phyloP scores from a whole-genome alignment of 2,113 vertebrate genomes.

The Pseudorasbora parva region DNA sequence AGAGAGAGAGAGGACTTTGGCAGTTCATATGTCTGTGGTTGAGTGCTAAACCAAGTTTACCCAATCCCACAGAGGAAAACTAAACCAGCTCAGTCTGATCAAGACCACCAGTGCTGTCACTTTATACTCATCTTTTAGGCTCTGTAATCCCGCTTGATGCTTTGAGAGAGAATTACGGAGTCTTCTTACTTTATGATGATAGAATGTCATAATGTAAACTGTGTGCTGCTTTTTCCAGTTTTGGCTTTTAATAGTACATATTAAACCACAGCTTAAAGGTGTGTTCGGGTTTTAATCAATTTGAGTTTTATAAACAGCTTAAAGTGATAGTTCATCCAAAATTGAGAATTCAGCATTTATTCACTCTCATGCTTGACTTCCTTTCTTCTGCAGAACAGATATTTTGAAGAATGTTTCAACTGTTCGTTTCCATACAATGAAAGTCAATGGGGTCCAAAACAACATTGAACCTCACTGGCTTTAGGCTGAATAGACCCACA shows the following conservation, averaged over 20 bases:
- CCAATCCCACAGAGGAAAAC: constrained; percentile 10
- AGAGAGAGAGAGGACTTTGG: constrained; percentile 22
- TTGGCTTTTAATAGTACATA: not conserved
- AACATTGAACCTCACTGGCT: not conserved
- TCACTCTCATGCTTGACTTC: not conserved
- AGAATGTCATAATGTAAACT: not conserved
- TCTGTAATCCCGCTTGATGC: too few relatives aligned
- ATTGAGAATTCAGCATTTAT: not conserved
- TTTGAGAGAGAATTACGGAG: not conserved
- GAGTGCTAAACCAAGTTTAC: constrained; percentile 27
- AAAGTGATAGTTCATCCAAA: not conserved
- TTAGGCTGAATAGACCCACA: not conserved
- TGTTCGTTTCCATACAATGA: too few relatives aligned
- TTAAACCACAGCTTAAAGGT: not conserved
- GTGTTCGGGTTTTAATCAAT: not conserved
- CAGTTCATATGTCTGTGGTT: constrained; percentile 21
- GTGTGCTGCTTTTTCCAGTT: not conserved
- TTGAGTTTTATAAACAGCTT: not conserved
- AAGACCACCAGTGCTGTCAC: constrained; percentile 8
- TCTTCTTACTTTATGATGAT: not conserved
- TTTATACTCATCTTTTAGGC: not conserved
- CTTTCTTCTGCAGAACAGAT: not conserved
- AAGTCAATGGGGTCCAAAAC: not conserved
- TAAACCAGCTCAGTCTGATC: not conserved
- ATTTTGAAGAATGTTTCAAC: not conserved